These are phyloP conservation scores for Drosophila carrolli DNA, from an alignment of 1,140 invertebrate species.

Conservation along the genomic window DNA sequence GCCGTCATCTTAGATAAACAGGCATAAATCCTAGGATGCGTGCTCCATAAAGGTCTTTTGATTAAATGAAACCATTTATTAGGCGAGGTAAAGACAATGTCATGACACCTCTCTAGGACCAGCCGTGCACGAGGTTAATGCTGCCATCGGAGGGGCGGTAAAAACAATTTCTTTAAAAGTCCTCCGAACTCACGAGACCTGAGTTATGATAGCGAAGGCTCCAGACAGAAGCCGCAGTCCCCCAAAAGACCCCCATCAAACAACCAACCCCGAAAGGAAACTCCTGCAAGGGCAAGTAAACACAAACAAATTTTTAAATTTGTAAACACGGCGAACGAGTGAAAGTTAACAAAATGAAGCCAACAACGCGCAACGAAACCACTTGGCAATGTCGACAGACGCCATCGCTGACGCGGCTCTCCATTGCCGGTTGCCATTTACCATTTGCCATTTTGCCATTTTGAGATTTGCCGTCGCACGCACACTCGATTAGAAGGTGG, in stretches of 20 bases:
- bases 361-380: conserved; percentile 57
- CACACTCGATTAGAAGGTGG: conserved; percentile 50
- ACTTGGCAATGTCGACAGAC: conserved; percentile 59
- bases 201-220: conserved; percentile 62
- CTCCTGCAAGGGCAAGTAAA: conserved; percentile 55
- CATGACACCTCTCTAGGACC: conserved; percentile 52
- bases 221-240: conserved; percentile 26
- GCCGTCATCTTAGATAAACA: conserved; percentile 56
- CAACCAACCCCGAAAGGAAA: neutral
- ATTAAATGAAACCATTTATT: conserved; percentile 82
- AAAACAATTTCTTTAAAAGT: conserved; percentile 82
- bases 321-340: conserved; percentile 76
- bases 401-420: conserved; percentile 37
- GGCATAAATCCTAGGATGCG: conserved; percentile 64
- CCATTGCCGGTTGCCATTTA: conserved; percentile 11
- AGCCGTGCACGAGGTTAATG: conserved; percentile 27
- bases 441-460: conserved; percentile 24
- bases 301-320: conserved; percentile 82
- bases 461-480: conserved; percentile 46
- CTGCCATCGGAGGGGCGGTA: conserved; percentile 3
- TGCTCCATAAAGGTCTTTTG: conserved; percentile 71
- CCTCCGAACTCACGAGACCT: conserved; percentile 27
- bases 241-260: neutral
- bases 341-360: conserved; percentile 63
- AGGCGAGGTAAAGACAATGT: conserved; percentile 75